Base-by-base conservation (phyloP, 2,797 vertebrate species). In the Perodicticus potto region DNA sequence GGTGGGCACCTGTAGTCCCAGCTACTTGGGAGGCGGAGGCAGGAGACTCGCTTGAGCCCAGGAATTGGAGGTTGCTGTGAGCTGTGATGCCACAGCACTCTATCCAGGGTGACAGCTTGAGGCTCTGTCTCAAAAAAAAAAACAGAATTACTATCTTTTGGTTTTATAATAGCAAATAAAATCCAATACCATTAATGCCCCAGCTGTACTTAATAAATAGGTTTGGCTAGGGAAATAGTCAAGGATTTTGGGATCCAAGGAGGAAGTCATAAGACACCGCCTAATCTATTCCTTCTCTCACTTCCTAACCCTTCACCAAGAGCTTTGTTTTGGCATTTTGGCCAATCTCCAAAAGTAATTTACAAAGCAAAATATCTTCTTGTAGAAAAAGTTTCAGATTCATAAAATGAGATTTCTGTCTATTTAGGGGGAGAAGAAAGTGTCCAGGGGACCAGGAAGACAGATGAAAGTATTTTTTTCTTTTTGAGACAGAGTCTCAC, bases 111-210 rank as follows among this genome's bases (percentile, higher is more conserved):
- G n/a, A n/a, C n/a, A n/a, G n/a, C n/a, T n/a, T n/a, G n/a, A n/a
- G n/a, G n/a, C n/a, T n/a, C n/a, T n/a, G n/a, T n/a, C n/a, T n/a
- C n/a, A n/a, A n/a, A n/a, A n/a, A n/a, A n/a, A n/a, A n/a, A n/a
- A n/a, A n/a, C n/a, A 57, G 20, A 61, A 85, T 7, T 37, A 19
- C 67, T 86, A 77, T 53, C 29, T 65, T 53, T 61, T 22, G 9
- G 55, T 57, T 91, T 89, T 86, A 81, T 61, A 82, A 59, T 76
- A 86, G 14, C 59, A 14, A 92, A 34, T 29, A 49, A 84, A 84
- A 89, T 55, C n/a, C 57, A 49, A 12, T 37, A 40, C 25, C 65
- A 70, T 29, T 84, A 65, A 76, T 94, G 32, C 37, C 37, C 20
- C 63, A 70, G 37, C 72, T 92, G 17, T 92, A 59, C 29, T 78